Base-by-base conservation (phyloP, 2,797 vertebrate genomes). In the Onychomys arenicola region DNA sequence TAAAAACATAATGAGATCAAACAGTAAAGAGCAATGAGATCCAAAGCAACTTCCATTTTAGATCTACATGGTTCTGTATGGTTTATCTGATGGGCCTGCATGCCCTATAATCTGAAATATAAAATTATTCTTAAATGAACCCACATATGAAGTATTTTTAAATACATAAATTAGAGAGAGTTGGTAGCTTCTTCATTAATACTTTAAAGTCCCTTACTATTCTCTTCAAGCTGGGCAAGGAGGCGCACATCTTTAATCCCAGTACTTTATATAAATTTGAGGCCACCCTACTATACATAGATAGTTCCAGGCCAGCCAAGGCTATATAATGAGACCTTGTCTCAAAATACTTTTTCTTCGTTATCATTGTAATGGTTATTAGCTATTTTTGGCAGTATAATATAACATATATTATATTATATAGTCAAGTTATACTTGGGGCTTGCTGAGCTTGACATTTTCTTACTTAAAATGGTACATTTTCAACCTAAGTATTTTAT, bases 131-230 rank as follows among this genome's bases (percentile, higher is more conserved):
- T 87, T 67, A 77, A 97, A 86, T 86, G 2, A 49, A 76, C 21
- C 32, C 10, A 63, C 1, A 61, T 9, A 94, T 73, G 14, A 55
- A 95, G 32, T 55, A 55, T 49, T 93, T 89, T 95, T 29, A 89
- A 95, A 89, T 84, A 19, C 67, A 63, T 76, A 82, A 85, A 91
- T 77, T 7, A 95, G 46, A 94, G 67, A 63, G 89, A 85, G 34
- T n/a, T 80, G 93, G 43, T 59, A 40, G 49, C 6, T 78, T 82
- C 73, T 85, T 92, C 32, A 13, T 88, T 25, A 34, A 90, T 40
- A 67, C 14, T 61, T 59, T 2, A 87, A 19, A 57, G 77, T 27
- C 32, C 78, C 52, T 59, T 82, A 32, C 59, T 10, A 55, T 16
- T 95, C 40, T 86, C 89, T 63, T 76, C 43, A 92, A 52, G 32